A percentile compares a stretch with the other conserved stretches of the same genome.
Conservation (phyloP, 2,888 invertebrate species). For the Plagodis pulveraria region DNA sequence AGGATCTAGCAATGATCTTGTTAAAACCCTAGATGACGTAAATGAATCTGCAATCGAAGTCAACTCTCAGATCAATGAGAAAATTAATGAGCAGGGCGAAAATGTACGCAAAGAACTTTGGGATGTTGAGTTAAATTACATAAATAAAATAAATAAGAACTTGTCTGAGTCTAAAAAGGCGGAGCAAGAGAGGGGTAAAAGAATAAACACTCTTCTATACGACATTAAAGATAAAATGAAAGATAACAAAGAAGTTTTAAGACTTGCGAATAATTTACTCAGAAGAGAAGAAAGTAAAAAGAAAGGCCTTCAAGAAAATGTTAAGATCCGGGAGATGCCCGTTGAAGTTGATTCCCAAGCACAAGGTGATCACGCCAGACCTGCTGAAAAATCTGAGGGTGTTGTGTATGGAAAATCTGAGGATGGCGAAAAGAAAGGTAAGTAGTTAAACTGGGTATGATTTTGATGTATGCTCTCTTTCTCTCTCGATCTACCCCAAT, state of each 20-base stretch:
- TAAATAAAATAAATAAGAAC: conserved; percentile 50
- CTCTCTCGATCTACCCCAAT: no score
- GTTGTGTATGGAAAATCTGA: conserved; percentile 2
- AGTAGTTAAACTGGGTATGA: background rate
- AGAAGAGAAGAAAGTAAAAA: conserved; percentile 61
- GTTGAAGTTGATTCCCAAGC: conserved; percentile 56
- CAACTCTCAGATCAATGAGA: conserved; percentile 5
- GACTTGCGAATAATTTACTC: conserved; percentile 69
- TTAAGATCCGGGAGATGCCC: conserved; percentile 43
- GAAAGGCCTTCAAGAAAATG: conserved; percentile 41
- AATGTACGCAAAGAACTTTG: conserved; percentile 59
- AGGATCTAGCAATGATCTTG: conserved; percentile 29
- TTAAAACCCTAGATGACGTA: conserved; percentile 21
- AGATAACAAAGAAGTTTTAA: conserved; percentile 72
- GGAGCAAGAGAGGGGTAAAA: conserved; percentile 60
- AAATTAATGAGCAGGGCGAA: conserved; percentile 33
- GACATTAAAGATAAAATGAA: conserved; percentile 78
- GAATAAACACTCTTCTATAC: conserved; percentile 65
- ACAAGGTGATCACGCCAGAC: conserved; percentile 58
- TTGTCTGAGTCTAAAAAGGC: conserved; percentile 52
- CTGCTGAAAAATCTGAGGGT: conserved; percentile 20
- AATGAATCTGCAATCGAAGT: conserved; percentile 21
- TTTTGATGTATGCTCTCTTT: background rate
- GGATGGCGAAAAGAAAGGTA: conserved; percentile 18
- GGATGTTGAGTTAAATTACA: conserved; percentile 55